Conservation (phyloP, 2,797 vertebrate genomes). For the Natrix natrix region DNA sequence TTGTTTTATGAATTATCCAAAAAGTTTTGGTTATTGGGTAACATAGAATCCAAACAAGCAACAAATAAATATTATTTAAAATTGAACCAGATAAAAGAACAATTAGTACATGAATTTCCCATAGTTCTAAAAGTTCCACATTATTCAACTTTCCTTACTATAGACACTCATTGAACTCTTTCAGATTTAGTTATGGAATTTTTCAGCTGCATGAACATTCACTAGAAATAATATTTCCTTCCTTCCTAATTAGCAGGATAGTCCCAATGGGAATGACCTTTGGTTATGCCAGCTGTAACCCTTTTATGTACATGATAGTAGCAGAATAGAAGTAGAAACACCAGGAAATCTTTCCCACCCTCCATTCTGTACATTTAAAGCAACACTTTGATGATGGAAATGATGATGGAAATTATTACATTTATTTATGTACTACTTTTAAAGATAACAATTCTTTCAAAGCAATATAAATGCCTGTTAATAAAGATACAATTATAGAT, state of each 20-base stretch:
- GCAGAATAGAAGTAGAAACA: background rate
- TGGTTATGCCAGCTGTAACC: background rate
- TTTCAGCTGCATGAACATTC: background rate
- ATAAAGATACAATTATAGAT: background rate
- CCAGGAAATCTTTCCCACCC: background rate
- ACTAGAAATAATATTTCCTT: background rate
- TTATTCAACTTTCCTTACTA: background rate
- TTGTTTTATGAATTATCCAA: background rate
- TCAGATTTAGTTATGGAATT: background rate
- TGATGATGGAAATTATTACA: background rate
- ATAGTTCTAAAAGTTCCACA: background rate
- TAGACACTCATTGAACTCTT: background rate
- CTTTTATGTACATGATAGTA: background rate
- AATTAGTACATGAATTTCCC: background rate
- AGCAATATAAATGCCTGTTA: background rate
- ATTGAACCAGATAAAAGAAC: background rate
- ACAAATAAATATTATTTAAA: background rate
- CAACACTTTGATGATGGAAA: background rate
- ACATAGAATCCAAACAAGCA: background rate
- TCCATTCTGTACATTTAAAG: background rate
- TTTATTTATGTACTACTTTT: background rate
- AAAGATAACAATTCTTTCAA: background rate
- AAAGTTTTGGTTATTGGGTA: background rate
- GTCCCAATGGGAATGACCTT: background rate
- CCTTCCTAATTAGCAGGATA: background rate